Conservation (phyloP, 1,140 invertebrate genomes). For the Melanaphis sacchari region DNA sequence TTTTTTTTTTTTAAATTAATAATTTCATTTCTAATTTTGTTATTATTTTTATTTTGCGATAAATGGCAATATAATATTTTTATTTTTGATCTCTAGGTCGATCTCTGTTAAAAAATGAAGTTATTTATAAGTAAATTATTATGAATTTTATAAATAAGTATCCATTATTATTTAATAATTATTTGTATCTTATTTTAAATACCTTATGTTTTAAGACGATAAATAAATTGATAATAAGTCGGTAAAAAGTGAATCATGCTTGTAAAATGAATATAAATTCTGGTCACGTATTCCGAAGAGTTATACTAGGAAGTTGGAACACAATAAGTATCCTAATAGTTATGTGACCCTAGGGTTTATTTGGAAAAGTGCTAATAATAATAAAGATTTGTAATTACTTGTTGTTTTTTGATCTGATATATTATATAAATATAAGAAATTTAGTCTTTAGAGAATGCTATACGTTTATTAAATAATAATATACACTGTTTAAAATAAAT, state of each 20-base stretch:
- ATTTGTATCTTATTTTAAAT: not conserved
- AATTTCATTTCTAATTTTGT: not conserved
- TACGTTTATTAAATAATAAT: not conserved
- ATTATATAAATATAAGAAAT: not conserved
- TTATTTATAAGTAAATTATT: not conserved
- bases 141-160: not conserved
- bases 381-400: not conserved
- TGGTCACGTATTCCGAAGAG: not conserved
- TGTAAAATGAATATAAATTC: not conserved
- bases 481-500: not conserved
- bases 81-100: not conserved
- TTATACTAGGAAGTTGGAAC: not conserved
- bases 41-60: not conserved
- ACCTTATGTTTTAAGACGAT: not conserved
- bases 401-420: not conserved
- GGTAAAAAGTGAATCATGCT: not conserved
- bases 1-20: not conserved
- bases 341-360: conserved; percentile 14
- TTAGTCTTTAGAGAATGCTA: not conserved
- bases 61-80: not conserved
- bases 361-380: not conserved
- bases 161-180: not conserved
- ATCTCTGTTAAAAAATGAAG: not conserved
- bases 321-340: not conserved
- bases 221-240: not conserved